Evolutionary conservation across 2,797 vertebrate genomes (phyloP).

Genomic region (Acropternis orthonyx): DNA sequence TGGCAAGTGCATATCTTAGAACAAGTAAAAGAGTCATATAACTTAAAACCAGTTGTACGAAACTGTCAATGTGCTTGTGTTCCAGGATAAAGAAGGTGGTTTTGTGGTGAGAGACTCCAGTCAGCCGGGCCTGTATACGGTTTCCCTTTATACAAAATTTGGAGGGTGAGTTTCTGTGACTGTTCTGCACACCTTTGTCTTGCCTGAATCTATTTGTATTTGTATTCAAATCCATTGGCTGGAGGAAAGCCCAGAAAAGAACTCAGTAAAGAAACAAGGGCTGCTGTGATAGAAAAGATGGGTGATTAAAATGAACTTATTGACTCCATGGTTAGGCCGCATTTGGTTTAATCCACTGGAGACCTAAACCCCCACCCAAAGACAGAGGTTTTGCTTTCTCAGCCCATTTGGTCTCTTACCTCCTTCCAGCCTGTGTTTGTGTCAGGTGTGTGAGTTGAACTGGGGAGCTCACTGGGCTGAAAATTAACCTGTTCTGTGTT

Average conservation of each 20-base stretch:
- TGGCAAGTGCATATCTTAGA: background rate
- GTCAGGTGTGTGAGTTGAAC: rapidly evolving
- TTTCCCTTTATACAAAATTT: slow-evolving; percentile 89
- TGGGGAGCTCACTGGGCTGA: background rate
- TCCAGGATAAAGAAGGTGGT: slow-evolving; percentile 92
- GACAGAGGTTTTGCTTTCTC: background rate
- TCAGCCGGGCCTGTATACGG: slow-evolving; percentile 84
- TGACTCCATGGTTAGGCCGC: background rate
- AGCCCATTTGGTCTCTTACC: rapidly evolving
- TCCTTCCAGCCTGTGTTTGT: background rate
- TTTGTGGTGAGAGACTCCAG: slow-evolving; percentile 94
- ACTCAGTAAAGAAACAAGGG: background rate
- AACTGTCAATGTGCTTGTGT: slow-evolving; percentile 33
- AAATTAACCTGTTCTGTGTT: slow-evolving; percentile 7
- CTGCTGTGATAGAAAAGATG: background rate
- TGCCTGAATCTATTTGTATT: background rate
- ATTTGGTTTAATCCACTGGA: background rate
- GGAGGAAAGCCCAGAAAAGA: background rate
- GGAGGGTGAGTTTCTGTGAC: slow-evolving; percentile 79
- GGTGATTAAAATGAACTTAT: background rate
- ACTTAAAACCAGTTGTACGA: background rate
- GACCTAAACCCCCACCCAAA: background rate
- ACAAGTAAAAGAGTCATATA: background rate
- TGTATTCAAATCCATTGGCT: background rate
- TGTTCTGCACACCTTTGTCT: background rate